Conservation (phyloP, 2,888 invertebrate species). For the Tubulanus polymorphus region DNA sequence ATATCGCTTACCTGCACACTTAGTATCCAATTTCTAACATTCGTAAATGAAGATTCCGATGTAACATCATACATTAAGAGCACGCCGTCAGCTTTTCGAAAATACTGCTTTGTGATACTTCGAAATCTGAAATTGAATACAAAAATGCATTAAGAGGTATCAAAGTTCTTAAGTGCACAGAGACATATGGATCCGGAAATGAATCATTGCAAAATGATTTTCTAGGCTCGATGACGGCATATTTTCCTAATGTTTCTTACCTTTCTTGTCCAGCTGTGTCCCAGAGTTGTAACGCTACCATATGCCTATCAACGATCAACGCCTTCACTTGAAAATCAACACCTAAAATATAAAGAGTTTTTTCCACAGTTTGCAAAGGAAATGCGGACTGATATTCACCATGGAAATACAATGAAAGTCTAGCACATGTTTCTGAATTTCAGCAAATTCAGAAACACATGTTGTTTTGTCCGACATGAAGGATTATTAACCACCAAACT, state of each 20-base stretch:
- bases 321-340: constrained; percentile 59
- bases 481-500: neutral
- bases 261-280: constrained; percentile 96
- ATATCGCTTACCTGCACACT: constrained; percentile 51
- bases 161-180: no score
- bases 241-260: constrained; percentile 58
- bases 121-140: constrained; percentile 53
- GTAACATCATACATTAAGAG: constrained; percentile 59
- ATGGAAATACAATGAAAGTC: neutral
- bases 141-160: no score
- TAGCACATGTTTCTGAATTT: neutral
- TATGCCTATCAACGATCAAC: constrained; percentile 45
- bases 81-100: constrained; percentile 60
- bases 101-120: constrained; percentile 60
- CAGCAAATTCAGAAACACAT: neutral
- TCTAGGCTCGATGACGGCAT: no score
- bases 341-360: constrained; percentile 57
- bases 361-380: neutral
- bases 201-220: no score
- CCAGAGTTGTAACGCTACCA: constrained; percentile 56
- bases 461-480: neutral
- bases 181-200: no score
- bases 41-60: constrained; percentile 56
- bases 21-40: constrained; percentile 57
- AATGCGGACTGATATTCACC: neutral